phyloP scores from a whole-genome alignment of 2,888 invertebrate species.

The Criorhina ranunculi region DNA sequence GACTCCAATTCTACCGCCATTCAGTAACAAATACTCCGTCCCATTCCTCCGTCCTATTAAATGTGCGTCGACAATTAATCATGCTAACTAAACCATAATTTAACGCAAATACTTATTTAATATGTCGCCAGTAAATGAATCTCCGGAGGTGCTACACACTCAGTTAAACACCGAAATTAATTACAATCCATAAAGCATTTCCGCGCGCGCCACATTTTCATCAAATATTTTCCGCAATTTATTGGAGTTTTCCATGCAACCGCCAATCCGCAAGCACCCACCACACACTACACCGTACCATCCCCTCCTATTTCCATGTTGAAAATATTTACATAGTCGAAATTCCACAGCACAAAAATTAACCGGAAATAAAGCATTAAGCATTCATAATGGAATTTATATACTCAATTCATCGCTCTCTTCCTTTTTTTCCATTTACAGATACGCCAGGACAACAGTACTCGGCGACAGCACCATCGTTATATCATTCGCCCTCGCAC shows the following conservation, averaged over 20 bases:
- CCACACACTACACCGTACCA: no score
- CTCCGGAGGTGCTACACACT: slow-evolving; percentile 49
- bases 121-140: slow-evolving; percentile 70
- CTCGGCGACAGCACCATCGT: slow-evolving; percentile 24
- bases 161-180: slow-evolving; percentile 73
- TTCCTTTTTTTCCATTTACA: slow-evolving; percentile 55
- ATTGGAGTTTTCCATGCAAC: slow-evolving; percentile 59
- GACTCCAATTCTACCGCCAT: slow-evolving; percentile 25
- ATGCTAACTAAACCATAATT: slow-evolving; percentile 75
- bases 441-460: slow-evolving; percentile 3
- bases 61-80: slow-evolving; percentile 59
- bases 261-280: slow-evolving; percentile 46
- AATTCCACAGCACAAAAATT: slow-evolving; percentile 71
- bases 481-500: slow-evolving; percentile 25
- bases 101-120: slow-evolving; percentile 73
- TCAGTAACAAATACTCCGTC: not conserved
- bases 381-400: slow-evolving; percentile 74
- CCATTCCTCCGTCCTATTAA: not conserved
- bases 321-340: slow-evolving; percentile 73
- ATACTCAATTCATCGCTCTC: slow-evolving; percentile 63
- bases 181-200: slow-evolving; percentile 76
- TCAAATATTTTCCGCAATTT: slow-evolving; percentile 74
- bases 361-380: slow-evolving; percentile 77
- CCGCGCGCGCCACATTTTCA: slow-evolving; percentile 60
- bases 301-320: not conserved